Base-by-base conservation (phyloP, 1,140 invertebrate species). In the Scaptodrosophila lebanonensis region DNA sequence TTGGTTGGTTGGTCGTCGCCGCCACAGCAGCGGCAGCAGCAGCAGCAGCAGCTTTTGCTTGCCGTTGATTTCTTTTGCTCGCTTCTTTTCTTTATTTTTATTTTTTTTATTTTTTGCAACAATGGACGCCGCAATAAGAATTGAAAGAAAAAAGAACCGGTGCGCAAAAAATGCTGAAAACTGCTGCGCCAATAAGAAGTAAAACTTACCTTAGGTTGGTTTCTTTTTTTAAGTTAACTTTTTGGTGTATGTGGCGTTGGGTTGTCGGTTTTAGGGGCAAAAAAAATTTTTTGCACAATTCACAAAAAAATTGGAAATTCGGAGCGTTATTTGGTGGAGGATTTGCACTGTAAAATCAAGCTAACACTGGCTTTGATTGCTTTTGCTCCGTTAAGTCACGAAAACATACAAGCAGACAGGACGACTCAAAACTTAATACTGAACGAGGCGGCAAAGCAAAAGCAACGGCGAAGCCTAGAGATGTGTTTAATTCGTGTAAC, bases 391-490 rank as follows among this genome's bases (percentile, higher is more conserved):
- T n/a, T n/a, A n/a, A n/a, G 57, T 57, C 59, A 53, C 59, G 59
- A 62, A 62, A 62, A 53, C 59, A 32, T 27, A 36, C 44, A 57
- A 62, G 59, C 53, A 57, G 57, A 62, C 59, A 50, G 59, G 57
- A 62, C 59, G 59, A 62, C 59, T 57, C 52, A 44, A 44, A 62
- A 62, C 32, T 62, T 62, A 62, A 62, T 62, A 64, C 57, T 61
- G 61, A 8, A 40, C 57, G 56, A 61, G n/a, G n/a, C n/a, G n/a
- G n/a, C n/a, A n/a, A n/a, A n/a, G n/a, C n/a, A n/a, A n/a, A n/a
- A n/a, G n/a, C n/a, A n/a, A n/a, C n/a, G n/a, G n/a, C n/a, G n/a
- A n/a, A n/a, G n/a, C n/a, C n/a, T n/a, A n/a, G n/a, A n/a, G n/a
- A n/a, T n/a, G n/a, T n/a, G n/a, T n/a, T n/a, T n/a, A n/a, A n/a